A percentile compares a stretch with the other conserved stretches of the same genome.
Conservation (phyloP, 1,140 invertebrate species). For the Holcopasites calliopsidis region DNA sequence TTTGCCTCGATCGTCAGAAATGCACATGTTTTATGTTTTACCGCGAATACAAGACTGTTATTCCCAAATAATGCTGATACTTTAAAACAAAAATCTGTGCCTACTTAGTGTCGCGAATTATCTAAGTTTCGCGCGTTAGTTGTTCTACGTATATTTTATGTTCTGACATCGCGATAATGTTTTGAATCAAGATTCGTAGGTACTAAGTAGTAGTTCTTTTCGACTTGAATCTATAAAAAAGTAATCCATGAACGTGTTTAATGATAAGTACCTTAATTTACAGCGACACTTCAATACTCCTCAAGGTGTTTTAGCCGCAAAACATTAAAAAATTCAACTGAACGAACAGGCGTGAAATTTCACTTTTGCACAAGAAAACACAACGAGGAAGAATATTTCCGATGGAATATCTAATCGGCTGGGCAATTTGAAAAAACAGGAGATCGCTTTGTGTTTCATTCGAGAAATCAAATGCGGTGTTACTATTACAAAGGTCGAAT, state of each 20-base stretch:
- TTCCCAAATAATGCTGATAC: no score
- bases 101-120: no score
- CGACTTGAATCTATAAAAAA: not conserved
- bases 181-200: no score
- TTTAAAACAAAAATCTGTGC: no score
- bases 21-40: no score
- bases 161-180: no score
- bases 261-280: not conserved
- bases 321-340: not conserved
- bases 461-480: conserved; percentile 3
- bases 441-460: not conserved
- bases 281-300: not conserved
- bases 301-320: not conserved
- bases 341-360: not conserved
- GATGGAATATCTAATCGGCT: not conserved
- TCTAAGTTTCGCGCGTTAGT: no score
- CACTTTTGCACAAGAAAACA: not conserved
- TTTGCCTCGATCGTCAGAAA: no score
- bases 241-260: not conserved
- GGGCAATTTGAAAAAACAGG: not conserved
- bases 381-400: not conserved
- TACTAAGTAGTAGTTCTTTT: not conserved
- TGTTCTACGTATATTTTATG: no score
- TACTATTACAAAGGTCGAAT: not conserved
- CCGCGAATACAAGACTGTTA: no score